A percentile compares a stretch with the other conserved stretches of the same genome.
Conservation (phyloP, 2,113 vertebrate species). For the Heptranchias perlo region DNA sequence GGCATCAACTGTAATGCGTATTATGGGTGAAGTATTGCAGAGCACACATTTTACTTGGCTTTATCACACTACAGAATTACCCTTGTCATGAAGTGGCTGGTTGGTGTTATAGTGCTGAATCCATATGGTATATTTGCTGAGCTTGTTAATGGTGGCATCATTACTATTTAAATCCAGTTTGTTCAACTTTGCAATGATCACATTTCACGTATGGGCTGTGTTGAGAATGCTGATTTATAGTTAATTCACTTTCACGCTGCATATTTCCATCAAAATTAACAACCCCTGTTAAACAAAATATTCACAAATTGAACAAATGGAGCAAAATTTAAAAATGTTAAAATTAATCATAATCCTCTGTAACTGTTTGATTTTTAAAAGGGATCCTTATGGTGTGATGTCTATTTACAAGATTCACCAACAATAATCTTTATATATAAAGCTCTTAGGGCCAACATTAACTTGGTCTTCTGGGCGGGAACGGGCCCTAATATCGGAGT, state of each 20-base stretch:
- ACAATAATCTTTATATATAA: not conserved
- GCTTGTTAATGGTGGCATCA: not conserved
- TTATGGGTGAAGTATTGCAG: not conserved
- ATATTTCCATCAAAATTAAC: not conserved
- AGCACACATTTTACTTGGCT: not conserved
- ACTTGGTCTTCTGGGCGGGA: not conserved
- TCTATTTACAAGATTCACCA: not conserved
- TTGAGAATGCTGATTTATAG: not conserved
- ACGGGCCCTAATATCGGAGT: not conserved
- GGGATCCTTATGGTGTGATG: not conserved
- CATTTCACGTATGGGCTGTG: not conserved
- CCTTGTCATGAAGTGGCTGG: not conserved
- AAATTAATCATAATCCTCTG: not conserved
- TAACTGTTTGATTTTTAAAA: not conserved
- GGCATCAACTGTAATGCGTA: not conserved
- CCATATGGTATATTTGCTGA: not conserved
- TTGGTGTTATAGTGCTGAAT: not conserved
- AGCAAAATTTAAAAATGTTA: not conserved
- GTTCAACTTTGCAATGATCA: not conserved
- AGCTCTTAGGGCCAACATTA: not conserved
- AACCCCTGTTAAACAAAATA: not conserved
- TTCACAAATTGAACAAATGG: not conserved
- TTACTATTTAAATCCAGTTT: not conserved
- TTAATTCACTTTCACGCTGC: not conserved
- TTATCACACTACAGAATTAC: not conserved